phyloP scores from a whole-genome alignment of 2,888 invertebrate genomes.

The Hypomecis punctinalis region DNA sequence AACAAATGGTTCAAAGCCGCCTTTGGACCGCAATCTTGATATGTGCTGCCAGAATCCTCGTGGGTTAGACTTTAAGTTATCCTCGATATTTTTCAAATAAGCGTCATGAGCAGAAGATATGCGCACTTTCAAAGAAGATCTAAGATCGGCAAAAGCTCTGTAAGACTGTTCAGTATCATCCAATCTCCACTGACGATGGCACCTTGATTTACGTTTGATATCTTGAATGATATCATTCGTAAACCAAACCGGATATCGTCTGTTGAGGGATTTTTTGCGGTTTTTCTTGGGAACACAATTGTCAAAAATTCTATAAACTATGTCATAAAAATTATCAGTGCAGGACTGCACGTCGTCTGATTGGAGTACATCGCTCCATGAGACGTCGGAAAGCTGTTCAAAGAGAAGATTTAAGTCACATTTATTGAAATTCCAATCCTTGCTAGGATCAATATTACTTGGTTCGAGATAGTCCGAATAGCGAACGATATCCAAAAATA shows the following conservation, averaged over 20 bases:
- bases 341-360: background rate
- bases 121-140: background rate
- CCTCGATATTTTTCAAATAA: slow-evolving; percentile 2
- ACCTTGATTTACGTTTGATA: background rate
- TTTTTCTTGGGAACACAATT: background rate
- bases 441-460: background rate
- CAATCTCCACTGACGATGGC: background rate
- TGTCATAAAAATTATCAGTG: background rate
- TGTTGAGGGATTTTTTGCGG: background rate
- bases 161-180: background rate
- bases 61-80: slow-evolving; percentile 1
- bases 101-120: background rate
- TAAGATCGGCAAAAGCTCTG: background rate
- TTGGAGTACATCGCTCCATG: background rate
- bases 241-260: background rate
- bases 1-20: slow-evolving; percentile 15
- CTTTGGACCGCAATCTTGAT: slow-evolving; percentile 5
- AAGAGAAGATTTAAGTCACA: background rate
- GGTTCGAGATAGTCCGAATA: background rate
- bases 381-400: background rate
- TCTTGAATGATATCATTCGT: background rate
- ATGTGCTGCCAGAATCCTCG: slow-evolving; percentile 16
- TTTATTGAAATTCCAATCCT: background rate
- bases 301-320: background rate
- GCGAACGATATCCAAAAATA: background rate